Evolutionary conservation across 2,888 invertebrate species (phyloP).

Genomic region (Sycophila texana): DNA sequence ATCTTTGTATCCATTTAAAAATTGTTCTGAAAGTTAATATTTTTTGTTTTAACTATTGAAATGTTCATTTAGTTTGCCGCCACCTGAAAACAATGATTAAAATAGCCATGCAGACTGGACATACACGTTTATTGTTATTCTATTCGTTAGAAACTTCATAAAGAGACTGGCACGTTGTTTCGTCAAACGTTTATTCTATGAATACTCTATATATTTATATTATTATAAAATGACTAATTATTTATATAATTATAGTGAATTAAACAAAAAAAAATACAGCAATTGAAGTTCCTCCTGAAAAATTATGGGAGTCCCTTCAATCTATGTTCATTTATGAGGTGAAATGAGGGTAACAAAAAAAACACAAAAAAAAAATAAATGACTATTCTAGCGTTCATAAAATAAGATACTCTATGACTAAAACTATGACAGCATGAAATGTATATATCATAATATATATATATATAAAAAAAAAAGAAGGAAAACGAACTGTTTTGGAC

Average conservation of each 20-base stretch:
- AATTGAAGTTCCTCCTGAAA: neutral
- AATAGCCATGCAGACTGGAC: no score
- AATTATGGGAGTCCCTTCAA: slow-evolving; percentile 6
- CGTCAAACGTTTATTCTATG: slow-evolving; percentile 22
- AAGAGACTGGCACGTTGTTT: slow-evolving; percentile 1
- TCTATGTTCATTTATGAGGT: slow-evolving; percentile 33
- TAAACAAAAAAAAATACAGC: slow-evolving; percentile 1
- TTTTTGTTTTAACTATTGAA: no score
- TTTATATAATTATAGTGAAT: slow-evolving; percentile 8
- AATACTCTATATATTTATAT: slow-evolving; percentile 29
- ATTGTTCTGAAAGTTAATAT: no score
- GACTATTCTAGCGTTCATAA: slow-evolving; percentile 45
- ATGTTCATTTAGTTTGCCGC: no score
- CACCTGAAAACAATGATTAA: no score
- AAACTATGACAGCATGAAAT: slow-evolving; percentile 44
- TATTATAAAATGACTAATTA: slow-evolving; percentile 34
- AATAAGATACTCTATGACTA: slow-evolving; percentile 49
- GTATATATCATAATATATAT: neutral
- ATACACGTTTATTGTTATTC: no score
- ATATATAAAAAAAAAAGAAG: slow-evolving; percentile 13
- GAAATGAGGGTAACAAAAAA: slow-evolving; percentile 3
- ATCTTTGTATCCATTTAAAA: no score
- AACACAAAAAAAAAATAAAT: slow-evolving; percentile 1
- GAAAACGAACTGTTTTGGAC: slow-evolving; percentile 27
- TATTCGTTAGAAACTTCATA: neutral